These are phyloP conservation scores for Cepaea hortensis DNA, from an alignment of 2,888 invertebrate species.

Conservation along the genomic window DNA sequence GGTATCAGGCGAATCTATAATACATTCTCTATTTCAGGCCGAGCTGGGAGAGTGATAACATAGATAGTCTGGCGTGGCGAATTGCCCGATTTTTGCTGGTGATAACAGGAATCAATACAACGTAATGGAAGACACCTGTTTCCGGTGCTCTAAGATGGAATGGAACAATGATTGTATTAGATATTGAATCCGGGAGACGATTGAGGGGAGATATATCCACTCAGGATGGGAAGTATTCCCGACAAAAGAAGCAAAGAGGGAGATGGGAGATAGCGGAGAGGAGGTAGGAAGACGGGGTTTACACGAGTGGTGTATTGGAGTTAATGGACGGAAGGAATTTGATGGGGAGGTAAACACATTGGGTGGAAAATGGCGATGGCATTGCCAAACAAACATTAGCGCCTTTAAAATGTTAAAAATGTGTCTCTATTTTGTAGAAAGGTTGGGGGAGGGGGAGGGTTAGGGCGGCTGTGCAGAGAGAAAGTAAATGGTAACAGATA, in stretches of 20 bases:
- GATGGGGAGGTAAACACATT: slow-evolving; percentile 9
- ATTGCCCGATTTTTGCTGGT: not conserved
- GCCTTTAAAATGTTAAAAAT: not conserved
- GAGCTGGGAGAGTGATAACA: not conserved
- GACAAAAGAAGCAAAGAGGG: too few relatives aligned
- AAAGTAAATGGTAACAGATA: too few relatives aligned
- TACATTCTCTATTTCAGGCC: not conserved
- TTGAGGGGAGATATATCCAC: slow-evolving; percentile 10
- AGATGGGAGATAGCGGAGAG: too few relatives aligned
- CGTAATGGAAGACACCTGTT: slow-evolving; percentile 21
- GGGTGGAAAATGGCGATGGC: not conserved
- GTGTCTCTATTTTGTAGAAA: not conserved
- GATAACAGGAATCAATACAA: slow-evolving; percentile 17
- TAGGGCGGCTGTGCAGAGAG: too few relatives aligned
- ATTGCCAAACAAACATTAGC: slow-evolving; percentile 11
- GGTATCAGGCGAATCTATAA: not conserved
- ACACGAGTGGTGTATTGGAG: too few relatives aligned
- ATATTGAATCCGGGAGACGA: slow-evolving; percentile 12
- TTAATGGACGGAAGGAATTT: slow-evolving; percentile 13
- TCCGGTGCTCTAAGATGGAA: not conserved
- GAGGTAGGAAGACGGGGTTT: not conserved
- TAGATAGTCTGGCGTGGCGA: not conserved
- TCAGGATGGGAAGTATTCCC: not conserved
- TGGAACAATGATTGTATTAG: slow-evolving; percentile 17
- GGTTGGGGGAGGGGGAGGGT: not conserved